Evolutionary conservation across 2,888 invertebrate genomes (phyloP), one percentile per base, ranked within the genome.

Genomic region (Smittia sp.): DNA sequence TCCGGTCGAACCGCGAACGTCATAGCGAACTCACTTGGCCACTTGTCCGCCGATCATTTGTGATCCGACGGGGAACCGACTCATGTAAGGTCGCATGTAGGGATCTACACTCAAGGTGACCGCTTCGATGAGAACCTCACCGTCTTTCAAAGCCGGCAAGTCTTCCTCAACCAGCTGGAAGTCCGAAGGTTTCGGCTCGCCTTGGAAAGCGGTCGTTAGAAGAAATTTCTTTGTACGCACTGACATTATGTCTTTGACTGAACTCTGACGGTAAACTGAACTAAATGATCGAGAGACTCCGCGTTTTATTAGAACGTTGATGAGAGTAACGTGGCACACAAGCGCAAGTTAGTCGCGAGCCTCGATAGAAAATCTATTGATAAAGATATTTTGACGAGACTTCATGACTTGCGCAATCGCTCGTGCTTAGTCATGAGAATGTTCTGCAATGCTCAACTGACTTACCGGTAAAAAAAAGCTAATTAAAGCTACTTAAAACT

Each of bases 11-110:
- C 46, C 46, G 6, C n/a, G 6, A 25, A 24, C 9, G n/a, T 63
- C 22, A 24, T 20, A 4, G 11, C 25, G 11, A 63, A 63, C 84
- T 79, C 83, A 89, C 89, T 86, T 88, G 11, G 88, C 90, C 58
- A 91, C 86, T 83, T 91, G 91, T 67, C 85, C 83, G 24, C 91
- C 91, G 72, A 90, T 86, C 87, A 91, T 89, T 46, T 87, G 86
- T n/a, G 83, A 82, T 1, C 89, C 89, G 73, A 85, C 77, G 77
- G 86, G 85, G 77, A 83, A 85, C 32, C 82, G 81, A 72, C 82
- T 82, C 80, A 85, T 84, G 76, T 86, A 87, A 0, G 85, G 84
- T 76, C 89, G 83, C 88, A 89, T 89, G 75, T 90, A 91, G 0
- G 91, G 91, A 80, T 91, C 91, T 22, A 91, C 89, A 76, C 89